Conservation (phyloP, 1,140 invertebrate genomes). For the Thalassaphorura encarpata region DNA sequence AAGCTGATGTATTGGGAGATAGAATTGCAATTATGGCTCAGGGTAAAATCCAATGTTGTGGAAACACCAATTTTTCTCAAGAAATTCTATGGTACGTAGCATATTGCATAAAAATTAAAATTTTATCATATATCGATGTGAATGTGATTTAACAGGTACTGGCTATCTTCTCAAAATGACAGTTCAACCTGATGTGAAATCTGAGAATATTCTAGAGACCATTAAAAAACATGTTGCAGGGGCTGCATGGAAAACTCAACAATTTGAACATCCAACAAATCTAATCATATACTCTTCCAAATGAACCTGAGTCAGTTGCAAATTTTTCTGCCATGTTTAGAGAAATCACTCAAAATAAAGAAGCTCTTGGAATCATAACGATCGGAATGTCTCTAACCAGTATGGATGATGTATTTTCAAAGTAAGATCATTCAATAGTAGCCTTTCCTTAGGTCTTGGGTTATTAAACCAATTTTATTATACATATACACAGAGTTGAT, state of each 20-base stretch:
- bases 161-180: slow-evolving; percentile 19
- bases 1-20: slow-evolving; percentile 92
- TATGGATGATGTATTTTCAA: slow-evolving; percentile 76
- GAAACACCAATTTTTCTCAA: slow-evolving; percentile 78
- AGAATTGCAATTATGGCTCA: slow-evolving; percentile 75
- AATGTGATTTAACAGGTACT: slow-evolving; percentile 1
- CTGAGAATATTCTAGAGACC: too few species aligned
- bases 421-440: slow-evolving; percentile 40
- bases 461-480: not conserved
- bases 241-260: too few species aligned
- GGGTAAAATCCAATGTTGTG: slow-evolving; percentile 67
- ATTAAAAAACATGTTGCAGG: too few species aligned
- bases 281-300: too few species aligned
- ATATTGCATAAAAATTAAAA: not conserved
- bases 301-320: too few species aligned
- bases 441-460: not conserved
- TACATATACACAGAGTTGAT: not conserved
- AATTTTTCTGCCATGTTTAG: slow-evolving; percentile 52
- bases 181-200: too few species aligned
- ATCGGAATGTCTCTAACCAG: slow-evolving; percentile 71
- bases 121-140: not conserved
- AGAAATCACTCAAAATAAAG: slow-evolving; percentile 50
- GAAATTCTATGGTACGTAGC: slow-evolving; percentile 52
- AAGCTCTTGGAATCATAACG: slow-evolving; percentile 53
- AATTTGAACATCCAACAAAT: too few species aligned